These are phyloP conservation scores for Chloroceryle amazona DNA, from an alignment of 2,797 vertebrate genomes.

Conservation along the genomic window DNA sequence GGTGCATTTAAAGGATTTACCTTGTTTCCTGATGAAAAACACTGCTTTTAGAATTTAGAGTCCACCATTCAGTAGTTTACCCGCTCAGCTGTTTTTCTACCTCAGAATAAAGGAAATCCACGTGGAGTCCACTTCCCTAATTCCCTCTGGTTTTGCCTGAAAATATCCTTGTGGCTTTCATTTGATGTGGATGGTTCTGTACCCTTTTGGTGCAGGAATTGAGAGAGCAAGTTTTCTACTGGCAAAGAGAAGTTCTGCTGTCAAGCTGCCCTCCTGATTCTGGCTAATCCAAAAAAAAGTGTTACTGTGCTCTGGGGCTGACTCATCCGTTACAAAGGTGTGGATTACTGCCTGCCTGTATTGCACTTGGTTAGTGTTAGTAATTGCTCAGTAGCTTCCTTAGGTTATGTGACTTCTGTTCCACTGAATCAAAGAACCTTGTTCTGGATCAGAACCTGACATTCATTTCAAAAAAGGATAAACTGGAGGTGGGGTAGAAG, in stretches of 20 bases:
- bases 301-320: conserved; percentile 33
- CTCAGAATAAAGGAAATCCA: not conserved
- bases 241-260: not conserved
- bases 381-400: conserved; percentile 31
- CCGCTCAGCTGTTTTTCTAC: not conserved
- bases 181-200: not conserved
- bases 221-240: not conserved
- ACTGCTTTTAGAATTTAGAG: not conserved
- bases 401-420: not conserved
- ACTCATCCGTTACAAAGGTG: conserved; percentile 29
- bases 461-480: not conserved
- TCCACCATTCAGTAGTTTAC: not conserved
- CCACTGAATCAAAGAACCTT: not conserved
- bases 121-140: not conserved
- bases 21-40: not conserved
- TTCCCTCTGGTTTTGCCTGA: not conserved
- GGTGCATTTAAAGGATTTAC: not conserved
- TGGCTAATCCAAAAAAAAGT: not conserved
- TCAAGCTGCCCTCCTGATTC: conserved; percentile 1
- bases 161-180: not conserved
- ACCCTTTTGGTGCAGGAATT: not conserved
- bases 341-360: not conserved
- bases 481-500: not conserved
- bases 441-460: not conserved
- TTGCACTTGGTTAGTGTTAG: not conserved